A percentile compares a stretch with the other conserved stretches of the same genome.
phyloP scores from a whole-genome alignment of 2,113 vertebrate species.

The Odobenus rosmarus region DNA sequence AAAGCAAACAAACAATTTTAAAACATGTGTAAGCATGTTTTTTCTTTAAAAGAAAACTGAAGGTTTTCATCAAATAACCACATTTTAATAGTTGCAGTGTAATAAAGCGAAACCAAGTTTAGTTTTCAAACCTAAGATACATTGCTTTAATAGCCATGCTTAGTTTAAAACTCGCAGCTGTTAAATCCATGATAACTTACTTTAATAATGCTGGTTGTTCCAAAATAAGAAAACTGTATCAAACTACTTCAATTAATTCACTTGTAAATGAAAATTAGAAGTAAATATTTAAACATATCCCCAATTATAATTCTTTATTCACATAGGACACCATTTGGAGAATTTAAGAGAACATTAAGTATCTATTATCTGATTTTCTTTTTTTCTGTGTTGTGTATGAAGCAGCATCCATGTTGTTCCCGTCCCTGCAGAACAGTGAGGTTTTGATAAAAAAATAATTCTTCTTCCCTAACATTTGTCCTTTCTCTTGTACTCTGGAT shows the following conservation, averaged over 20 bases:
- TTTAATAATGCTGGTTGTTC: conserved; percentile 80
- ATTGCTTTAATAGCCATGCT: conserved; percentile 57
- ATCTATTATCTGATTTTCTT: neutral
- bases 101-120: neutral
- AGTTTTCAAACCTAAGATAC: conserved; percentile 21
- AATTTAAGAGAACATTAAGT: conserved; percentile 2
- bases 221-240: conserved; percentile 69
- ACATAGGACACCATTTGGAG: neutral
- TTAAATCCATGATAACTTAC: conserved; percentile 73
- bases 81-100: neutral
- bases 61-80: neutral
- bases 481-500: neutral
- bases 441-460: neutral
- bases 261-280: conserved; percentile 43
- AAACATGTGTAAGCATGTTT: neutral
- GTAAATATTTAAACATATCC: conserved; percentile 53
- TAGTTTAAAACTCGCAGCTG: conserved; percentile 65
- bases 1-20: conserved; percentile 12
- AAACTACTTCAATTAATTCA: conserved; percentile 76
- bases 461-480: neutral
- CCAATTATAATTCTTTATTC: neutral
- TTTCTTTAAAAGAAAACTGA: neutral
- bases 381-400: neutral
- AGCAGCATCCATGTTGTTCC: neutral
- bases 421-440: neutral